Conservation (phyloP, 2,888 invertebrate species). For the Megastigmus dorsalis region DNA sequence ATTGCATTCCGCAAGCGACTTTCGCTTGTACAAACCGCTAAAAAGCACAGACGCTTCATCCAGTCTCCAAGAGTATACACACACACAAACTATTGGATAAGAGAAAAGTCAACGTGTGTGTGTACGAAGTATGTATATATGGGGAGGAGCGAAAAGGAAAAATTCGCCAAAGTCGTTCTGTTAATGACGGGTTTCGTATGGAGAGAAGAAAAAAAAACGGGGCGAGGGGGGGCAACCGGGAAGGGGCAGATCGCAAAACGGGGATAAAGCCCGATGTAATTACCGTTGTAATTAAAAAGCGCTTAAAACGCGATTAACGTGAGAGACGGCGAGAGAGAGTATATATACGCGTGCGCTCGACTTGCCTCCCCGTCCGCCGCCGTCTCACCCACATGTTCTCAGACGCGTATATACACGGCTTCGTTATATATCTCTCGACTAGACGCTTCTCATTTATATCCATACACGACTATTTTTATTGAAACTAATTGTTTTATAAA, state of each 20-base stretch:
- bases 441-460: not conserved
- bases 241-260: conserved; percentile 18
- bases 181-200: conserved; percentile 29
- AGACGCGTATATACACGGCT: not conserved
- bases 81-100: too few relatives aligned
- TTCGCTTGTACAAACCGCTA: too few relatives aligned
- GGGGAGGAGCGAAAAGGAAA: not conserved
- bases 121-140: not conserved
- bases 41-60: too few relatives aligned
- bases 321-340: too few relatives aligned
- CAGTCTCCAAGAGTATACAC: too few relatives aligned
- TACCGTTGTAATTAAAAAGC: conserved; percentile 51
- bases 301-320: conserved; percentile 53
- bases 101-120: too few relatives aligned
- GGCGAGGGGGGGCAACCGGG: too few relatives aligned
- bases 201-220: not conserved
- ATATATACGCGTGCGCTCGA: not conserved
- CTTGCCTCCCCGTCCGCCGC: not conserved
- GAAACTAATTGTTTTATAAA: conserved; percentile 21
- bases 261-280: conserved; percentile 43
- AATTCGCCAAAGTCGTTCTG: not conserved
- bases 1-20: too few relatives aligned
- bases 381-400: not conserved
- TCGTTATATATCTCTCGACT: not conserved
- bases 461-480: conserved; percentile 6